Evolutionary conservation across 2,797 vertebrate species (phyloP).

Genomic region (Serranus cabrilla): DNA sequence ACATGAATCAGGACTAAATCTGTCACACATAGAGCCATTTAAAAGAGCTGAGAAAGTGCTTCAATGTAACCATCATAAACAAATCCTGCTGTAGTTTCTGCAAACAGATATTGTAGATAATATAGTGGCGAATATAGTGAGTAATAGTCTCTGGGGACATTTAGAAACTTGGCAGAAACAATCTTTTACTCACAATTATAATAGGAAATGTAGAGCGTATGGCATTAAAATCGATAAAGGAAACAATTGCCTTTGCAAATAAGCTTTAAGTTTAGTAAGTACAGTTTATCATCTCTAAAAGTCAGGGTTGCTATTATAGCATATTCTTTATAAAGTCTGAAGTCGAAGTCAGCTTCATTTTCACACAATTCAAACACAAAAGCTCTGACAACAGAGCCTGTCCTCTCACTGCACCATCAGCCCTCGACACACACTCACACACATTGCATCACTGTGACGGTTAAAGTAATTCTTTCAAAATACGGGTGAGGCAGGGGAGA

Average conservation of each 20-base stretch:
- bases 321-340: too few species aligned
- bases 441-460: neutral
- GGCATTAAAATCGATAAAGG: too few species aligned
- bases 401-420: slow-evolving; percentile 2
- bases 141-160: neutral
- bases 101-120: too few species aligned
- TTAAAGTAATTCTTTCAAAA: neutral
- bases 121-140: neutral
- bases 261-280: too few species aligned
- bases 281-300: too few species aligned
- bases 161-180: neutral
- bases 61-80: too few species aligned
- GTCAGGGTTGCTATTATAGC: neutral
- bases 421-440: neutral
- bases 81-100: neutral
- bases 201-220: too few species aligned
- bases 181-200: neutral
- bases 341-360: neutral
- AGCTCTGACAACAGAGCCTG: neutral
- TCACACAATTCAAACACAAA: neutral
- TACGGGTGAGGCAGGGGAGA: neutral
- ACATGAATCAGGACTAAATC: too few species aligned
- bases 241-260: too few species aligned
- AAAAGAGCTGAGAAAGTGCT: too few species aligned
- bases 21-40: too few species aligned